Percentiles rank a stretch among this genome's conserved stretches.
Evolutionary conservation across 2,797 vertebrate genomes (phyloP).

Genomic region (Cercopithecus mitis): DNA sequence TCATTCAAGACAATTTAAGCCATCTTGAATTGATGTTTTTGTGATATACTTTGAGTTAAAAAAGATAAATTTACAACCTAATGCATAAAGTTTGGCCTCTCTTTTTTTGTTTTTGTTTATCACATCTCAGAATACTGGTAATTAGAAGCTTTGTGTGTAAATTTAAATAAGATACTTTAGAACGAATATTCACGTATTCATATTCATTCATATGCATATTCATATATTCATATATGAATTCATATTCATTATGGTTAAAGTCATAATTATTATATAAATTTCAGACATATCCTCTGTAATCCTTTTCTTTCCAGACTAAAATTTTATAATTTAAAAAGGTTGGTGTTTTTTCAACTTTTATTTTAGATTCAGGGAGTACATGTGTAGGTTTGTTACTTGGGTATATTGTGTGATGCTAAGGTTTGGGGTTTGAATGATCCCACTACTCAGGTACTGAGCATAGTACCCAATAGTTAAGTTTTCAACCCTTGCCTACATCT

Average conservation of each 20-base stretch:
- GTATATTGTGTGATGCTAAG: no score
- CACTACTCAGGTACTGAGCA: no score
- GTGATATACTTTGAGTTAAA: background rate
- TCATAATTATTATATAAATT: background rate
- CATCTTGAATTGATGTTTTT: background rate
- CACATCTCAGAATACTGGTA: background rate
- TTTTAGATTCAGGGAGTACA: no score
- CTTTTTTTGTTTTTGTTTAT: background rate
- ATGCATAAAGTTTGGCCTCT: background rate
- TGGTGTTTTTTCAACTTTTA: no score
- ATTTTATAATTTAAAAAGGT: background rate
- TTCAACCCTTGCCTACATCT: no score
- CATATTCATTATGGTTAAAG: background rate
- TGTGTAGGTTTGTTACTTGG: no score
- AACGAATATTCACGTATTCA: no score
- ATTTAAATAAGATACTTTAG: no score
- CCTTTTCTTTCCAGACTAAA: background rate
- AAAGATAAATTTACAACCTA: background rate
- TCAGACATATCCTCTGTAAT: background rate
- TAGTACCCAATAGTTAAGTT: no score
- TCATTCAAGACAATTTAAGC: background rate
- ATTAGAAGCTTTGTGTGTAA: no score
- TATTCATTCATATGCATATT: no score
- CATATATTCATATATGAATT: background rate
- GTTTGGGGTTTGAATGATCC: no score